These are phyloP conservation scores for Semaprochilodus insignis DNA, from an alignment of 2,797 vertebrate genomes.

Conservation along the genomic window DNA sequence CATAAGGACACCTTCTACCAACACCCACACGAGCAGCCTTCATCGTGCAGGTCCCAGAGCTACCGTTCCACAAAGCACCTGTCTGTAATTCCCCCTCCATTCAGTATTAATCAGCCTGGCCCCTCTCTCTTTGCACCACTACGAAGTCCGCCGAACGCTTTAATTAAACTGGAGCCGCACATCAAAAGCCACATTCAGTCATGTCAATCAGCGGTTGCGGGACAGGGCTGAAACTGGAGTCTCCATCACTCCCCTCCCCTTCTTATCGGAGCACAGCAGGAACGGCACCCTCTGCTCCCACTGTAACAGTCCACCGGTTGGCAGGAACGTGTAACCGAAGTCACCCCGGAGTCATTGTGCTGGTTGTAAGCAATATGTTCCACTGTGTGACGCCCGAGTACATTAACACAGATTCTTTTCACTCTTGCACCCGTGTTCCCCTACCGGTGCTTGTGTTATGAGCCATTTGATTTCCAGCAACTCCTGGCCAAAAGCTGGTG, in stretches of 20 bases:
- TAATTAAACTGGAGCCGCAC: constrained; percentile 90
- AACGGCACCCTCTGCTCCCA: constrained; percentile 81
- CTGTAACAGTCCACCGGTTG: constrained; percentile 89
- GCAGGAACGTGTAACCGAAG: constrained; percentile 91
- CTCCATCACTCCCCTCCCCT: constrained; percentile 82
- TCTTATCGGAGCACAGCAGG: constrained; percentile 80
- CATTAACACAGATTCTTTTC: constrained; percentile 90
- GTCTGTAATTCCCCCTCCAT: constrained; percentile 71
- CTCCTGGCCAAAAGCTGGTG: constrained; percentile 10
- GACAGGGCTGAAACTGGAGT: constrained; percentile 88
- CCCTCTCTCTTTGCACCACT: constrained; percentile 86
- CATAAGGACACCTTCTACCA: background rate
- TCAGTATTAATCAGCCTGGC: constrained; percentile 86
- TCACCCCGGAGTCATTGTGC: constrained; percentile 85
- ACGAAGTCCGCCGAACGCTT: constrained; percentile 80
- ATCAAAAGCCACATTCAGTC: constrained; percentile 90
- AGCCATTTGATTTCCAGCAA: constrained; percentile 79
- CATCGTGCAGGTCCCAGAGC: constrained; percentile 1
- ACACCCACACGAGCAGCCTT: constrained; percentile 11
- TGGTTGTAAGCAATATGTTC: constrained; percentile 91
- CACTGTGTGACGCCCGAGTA: constrained; percentile 85
- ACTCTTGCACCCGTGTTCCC: constrained; percentile 82
- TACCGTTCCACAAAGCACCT: constrained; percentile 81
- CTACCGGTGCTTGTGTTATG: constrained; percentile 83
- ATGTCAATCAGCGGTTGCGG: constrained; percentile 83